A percentile compares a stretch with the other conserved stretches of the same genome.
phyloP scores from a whole-genome alignment of 2,888 invertebrate species.

The Cephus spinipes region DNA sequence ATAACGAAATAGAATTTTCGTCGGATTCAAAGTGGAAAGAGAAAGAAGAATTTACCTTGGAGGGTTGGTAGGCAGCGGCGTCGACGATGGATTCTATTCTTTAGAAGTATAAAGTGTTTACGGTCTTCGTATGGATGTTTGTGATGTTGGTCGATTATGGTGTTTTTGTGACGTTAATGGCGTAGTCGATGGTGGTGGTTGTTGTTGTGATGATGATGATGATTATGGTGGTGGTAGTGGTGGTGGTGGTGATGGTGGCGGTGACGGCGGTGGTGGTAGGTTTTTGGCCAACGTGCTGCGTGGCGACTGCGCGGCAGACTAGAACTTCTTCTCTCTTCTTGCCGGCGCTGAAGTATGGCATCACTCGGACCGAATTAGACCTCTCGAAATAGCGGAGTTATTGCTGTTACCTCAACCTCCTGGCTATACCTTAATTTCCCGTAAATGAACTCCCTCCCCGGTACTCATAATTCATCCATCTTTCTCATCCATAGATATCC shows the following conservation, averaged over 20 bases:
- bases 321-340: slow-evolving; percentile 35
- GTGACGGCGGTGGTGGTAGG: slow-evolving; percentile 21
- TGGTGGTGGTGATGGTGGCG: slow-evolving; percentile 17
- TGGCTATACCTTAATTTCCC: slow-evolving; percentile 43
- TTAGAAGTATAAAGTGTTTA: not conserved
- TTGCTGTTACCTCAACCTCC: slow-evolving; percentile 49
- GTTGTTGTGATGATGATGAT: slow-evolving; percentile 13
- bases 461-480: not conserved
- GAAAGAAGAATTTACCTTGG: slow-evolving; percentile 47
- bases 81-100: slow-evolving; percentile 25
- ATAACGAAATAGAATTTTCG: not conserved
- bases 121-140: not conserved
- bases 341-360: slow-evolving; percentile 60
- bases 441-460: slow-evolving; percentile 23
- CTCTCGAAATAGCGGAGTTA: slow-evolving; percentile 60
- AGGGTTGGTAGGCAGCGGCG: slow-evolving; percentile 50
- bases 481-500: not conserved
- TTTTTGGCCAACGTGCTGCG: slow-evolving; percentile 46
- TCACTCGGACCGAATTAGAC: slow-evolving; percentile 63
- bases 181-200: slow-evolving; percentile 29
- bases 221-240: slow-evolving; percentile 18
- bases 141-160: slow-evolving; percentile 20
- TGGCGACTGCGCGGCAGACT: slow-evolving; percentile 57
- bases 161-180: slow-evolving; percentile 31
- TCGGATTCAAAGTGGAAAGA: not conserved